phyloP scores from a whole-genome alignment of 1,140 invertebrate genomes.

The Drosophila ironensis region DNA sequence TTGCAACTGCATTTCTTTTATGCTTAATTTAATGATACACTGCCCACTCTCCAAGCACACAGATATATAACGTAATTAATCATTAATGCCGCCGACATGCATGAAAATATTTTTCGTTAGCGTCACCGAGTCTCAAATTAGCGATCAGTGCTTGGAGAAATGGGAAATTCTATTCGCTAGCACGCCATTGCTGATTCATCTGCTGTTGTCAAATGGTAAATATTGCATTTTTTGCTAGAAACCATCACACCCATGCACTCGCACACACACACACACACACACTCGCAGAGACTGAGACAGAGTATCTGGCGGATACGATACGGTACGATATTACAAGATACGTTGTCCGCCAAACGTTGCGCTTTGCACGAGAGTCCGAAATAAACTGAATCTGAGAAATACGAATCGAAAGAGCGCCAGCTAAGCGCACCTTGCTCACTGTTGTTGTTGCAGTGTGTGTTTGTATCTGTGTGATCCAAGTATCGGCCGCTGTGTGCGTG shows the following conservation, averaged over 20 bases:
- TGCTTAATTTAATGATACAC: no score
- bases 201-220: conserved; percentile 22
- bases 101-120: not conserved
- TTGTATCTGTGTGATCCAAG: not conserved
- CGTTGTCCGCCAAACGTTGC: conserved; percentile 65
- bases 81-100: not conserved
- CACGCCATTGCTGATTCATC: conserved; percentile 12
- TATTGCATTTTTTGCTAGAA: conserved; percentile 58
- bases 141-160: conserved; percentile 5
- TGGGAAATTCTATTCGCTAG: conserved; percentile 12
- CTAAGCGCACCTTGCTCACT: conserved; percentile 78
- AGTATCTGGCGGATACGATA: conserved; percentile 23
- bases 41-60: no score
- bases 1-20: not conserved
- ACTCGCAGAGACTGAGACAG: conserved; percentile 28
- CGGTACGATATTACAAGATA: conserved; percentile 32
- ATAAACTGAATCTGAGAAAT: conserved; percentile 66
- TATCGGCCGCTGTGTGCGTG: conserved; percentile 7
- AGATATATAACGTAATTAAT: no score
- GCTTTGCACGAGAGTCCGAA: conserved; percentile 77
- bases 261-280: conserved; percentile 28
- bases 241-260: conserved; percentile 35
- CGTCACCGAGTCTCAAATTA: not conserved
- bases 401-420: conserved; percentile 51
- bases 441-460: conserved; percentile 53